Evolutionary conservation across 2,113 vertebrate species (phyloP), one percentile per base, ranked within the genome.

Genomic region (Xiphorhynchus elegans): DNA sequence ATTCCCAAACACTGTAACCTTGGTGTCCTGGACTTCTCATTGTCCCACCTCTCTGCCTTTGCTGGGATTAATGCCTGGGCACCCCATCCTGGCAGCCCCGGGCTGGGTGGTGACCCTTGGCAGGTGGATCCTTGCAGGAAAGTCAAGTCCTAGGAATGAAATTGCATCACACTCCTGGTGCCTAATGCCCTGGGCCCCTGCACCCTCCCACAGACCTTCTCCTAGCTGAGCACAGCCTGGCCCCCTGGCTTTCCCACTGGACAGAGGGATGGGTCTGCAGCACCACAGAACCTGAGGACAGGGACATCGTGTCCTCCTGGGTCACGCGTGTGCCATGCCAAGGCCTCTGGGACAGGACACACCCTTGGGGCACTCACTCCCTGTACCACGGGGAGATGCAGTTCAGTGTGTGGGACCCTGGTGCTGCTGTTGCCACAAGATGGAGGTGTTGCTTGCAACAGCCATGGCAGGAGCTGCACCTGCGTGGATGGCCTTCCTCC

Each of bases 331-430:
- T 14, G 21, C 37, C 16, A 2, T 14, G 49, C 58, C 21, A 0
- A 13, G 40, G 44, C 81, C 19, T 7, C 2, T 0, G 2, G 62
- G 18, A 3, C 2, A 5, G 40, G 15, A 5, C 2, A 1, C 0
- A 1, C 20, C 25, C 53, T 66, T 66, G 47, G 37, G 18, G 46
- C 18, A 46, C 46, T 19, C 59, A 0, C 35, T n/a, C n/a, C n/a
- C n/a, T 0, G 25, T 1, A 2, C 17, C 1, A 0, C 8, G 0
- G 18, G 2, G 14, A 87, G 42, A 37, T 11, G 8, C 40, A 3
- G 12, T 13, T 10, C 46, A 1, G 24, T 4, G 4, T 15, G 29
- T 3, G 47, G 4, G 40, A 42, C 59, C 81, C 62, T 11, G 58
- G 0, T 14, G 42, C 73, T 31, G 53, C 52, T 64, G 53, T 5